These are phyloP conservation scores for Drosophila fulvimacula DNA, from an alignment of 2,888 invertebrate species.

Conservation along the genomic window DNA sequence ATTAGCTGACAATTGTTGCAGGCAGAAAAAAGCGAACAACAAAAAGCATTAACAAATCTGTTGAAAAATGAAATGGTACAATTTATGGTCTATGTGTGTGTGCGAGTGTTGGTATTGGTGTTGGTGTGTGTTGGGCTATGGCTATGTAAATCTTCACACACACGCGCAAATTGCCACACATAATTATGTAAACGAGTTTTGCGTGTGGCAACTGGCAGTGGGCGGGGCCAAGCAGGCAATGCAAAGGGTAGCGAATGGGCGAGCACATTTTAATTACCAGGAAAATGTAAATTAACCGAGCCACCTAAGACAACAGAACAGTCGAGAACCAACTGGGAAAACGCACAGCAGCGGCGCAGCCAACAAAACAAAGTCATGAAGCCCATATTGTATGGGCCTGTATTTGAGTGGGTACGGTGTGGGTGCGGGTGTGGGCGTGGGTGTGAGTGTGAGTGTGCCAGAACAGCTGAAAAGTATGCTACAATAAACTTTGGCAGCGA, in stretches of 20 bases:
- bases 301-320: conserved; percentile 72
- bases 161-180: conserved; percentile 77
- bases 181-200: conserved; percentile 77
- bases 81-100: conserved; percentile 29
- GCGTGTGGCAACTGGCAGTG: neutral
- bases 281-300: conserved; percentile 79
- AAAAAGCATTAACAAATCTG: conserved; percentile 19
- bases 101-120: conserved; percentile 13
- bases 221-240: neutral
- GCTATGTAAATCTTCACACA: conserved; percentile 66
- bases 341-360: conserved; percentile 30
- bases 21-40: conserved; percentile 20
- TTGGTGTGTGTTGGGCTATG: conserved; percentile 23
- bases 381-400: conserved; percentile 21
- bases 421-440: neutral
- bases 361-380: conserved; percentile 61
- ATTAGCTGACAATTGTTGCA: conserved; percentile 52
- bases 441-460: neutral
- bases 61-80: conserved; percentile 41
- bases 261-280: conserved; percentile 78
- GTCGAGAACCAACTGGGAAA: conserved; percentile 43
- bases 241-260: conserved; percentile 23
- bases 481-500: conserved; percentile 63
- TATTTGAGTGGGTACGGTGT: neutral
- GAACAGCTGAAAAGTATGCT: conserved; percentile 41